phyloP scores from a whole-genome alignment of 2,888 invertebrate species.

The Oeneis ivallda region DNA sequence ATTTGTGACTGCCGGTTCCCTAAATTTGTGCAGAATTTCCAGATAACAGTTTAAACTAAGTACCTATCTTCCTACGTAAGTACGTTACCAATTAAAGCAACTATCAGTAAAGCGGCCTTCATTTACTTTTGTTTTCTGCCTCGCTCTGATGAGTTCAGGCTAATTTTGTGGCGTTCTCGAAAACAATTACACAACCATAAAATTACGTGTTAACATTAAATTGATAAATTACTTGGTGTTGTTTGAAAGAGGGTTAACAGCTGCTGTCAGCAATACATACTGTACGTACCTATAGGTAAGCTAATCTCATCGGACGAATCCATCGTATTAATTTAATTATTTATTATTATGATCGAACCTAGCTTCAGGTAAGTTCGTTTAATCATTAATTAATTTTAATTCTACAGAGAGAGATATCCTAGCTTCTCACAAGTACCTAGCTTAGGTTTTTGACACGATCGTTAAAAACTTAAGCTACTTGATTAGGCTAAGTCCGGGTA shows the following conservation, averaged over 20 bases:
- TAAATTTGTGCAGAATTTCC: neutral
- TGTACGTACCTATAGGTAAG: too few species aligned
- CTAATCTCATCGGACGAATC: too few species aligned
- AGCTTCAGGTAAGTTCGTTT: too few species aligned
- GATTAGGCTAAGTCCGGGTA: too few species aligned
- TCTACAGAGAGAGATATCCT: too few species aligned
- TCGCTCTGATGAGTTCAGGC: slow-evolving; percentile 27
- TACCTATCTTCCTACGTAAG: neutral
- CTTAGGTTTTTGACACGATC: too few species aligned
- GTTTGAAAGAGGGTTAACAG: neutral
- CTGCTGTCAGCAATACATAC: neutral
- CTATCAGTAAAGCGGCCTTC: slow-evolving; percentile 29
- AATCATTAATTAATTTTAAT: too few species aligned
- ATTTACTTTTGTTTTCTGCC: slow-evolving; percentile 31
- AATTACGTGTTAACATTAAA: slow-evolving; percentile 10
- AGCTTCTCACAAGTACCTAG: too few species aligned
- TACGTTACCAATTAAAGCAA: slow-evolving; percentile 17
- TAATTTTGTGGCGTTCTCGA: slow-evolving; percentile 19
- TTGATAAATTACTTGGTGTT: neutral
- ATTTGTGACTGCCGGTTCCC: neutral
- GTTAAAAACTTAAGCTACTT: too few species aligned
- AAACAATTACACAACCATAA: slow-evolving; percentile 22
- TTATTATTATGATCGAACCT: too few species aligned
- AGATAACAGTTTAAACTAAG: neutral
- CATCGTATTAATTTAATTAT: too few species aligned